Evolutionary conservation across 2,888 invertebrate species (phyloP).

Genomic region (Luperina testacea): DNA sequence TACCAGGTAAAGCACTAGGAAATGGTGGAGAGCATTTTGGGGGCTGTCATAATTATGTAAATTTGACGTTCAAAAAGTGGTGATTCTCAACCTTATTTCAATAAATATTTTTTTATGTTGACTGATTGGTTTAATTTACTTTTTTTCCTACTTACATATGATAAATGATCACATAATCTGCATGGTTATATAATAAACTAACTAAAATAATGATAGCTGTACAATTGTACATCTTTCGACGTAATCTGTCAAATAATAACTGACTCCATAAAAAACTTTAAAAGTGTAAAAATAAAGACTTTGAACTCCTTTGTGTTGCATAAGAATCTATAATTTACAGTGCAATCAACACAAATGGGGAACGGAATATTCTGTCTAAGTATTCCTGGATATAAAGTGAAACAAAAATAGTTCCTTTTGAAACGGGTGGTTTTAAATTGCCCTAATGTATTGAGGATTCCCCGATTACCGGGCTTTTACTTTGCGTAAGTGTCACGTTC

Average conservation of each 20-base stretch:
- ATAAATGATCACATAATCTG: neutral
- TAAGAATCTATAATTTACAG: constrained; percentile 22
- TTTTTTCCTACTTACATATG: neutral
- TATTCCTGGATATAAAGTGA: constrained; percentile 27
- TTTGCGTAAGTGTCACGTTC: constrained; percentile 56
- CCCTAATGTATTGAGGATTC: constrained; percentile 38
- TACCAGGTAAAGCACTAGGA: neutral
- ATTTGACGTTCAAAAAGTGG: neutral
- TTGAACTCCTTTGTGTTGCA: constrained; percentile 1
- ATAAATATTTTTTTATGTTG: neutral
- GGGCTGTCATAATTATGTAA: neutral
- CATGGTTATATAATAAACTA: neutral
- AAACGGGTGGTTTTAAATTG: constrained; percentile 44
- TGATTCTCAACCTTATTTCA: neutral
- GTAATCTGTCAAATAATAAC: neutral
- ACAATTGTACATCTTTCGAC: neutral
- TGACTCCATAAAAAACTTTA: neutral
- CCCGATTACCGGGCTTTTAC: constrained; percentile 33
- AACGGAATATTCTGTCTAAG: constrained; percentile 24
- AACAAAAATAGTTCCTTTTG: constrained; percentile 36
- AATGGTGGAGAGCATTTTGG: neutral
- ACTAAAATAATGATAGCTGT: neutral
- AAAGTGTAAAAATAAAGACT: constrained; percentile 7
- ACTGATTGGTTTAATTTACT: neutral
- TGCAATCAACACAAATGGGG: constrained; percentile 26